Percentiles rank a stretch among this genome's conserved stretches.
Conservation (phyloP, 2,888 invertebrate genomes). For the Archips xylosteana region DNA sequence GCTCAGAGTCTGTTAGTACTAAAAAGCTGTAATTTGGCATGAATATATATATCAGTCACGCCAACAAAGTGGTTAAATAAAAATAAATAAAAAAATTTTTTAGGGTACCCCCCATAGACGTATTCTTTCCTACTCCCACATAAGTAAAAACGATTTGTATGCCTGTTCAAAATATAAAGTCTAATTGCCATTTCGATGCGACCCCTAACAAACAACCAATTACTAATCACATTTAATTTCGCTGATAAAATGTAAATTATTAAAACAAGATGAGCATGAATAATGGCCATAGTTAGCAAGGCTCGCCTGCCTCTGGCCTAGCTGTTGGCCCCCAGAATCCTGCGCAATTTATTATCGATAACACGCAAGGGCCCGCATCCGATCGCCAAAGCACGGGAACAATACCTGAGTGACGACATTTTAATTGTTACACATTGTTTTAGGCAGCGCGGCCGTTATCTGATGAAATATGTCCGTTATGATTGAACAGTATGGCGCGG, state of each 20-base stretch:
- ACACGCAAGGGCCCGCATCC: constrained; percentile 56
- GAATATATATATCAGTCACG: too few relatives aligned
- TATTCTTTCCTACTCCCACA: too few relatives aligned
- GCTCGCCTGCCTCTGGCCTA: constrained; percentile 10
- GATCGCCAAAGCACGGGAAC: constrained; percentile 52
- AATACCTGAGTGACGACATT: constrained; percentile 62
- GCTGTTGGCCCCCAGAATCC: constrained; percentile 3
- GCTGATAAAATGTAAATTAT: neutral
- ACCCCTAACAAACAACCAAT: neutral
- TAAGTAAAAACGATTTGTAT: too few relatives aligned
- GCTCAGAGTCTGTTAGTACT: too few relatives aligned
- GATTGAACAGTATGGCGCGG: constrained; percentile 85
- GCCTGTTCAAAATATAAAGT: too few relatives aligned
- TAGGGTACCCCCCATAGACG: too few relatives aligned
- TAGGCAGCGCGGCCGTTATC: constrained; percentile 83
- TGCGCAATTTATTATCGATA: constrained; percentile 43
- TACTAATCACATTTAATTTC: neutral
- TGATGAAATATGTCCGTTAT: constrained; percentile 86
- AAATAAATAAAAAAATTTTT: too few relatives aligned
- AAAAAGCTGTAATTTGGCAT: too few relatives aligned
- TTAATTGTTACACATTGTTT: constrained; percentile 81
- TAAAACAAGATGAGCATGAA: constrained; percentile 24
- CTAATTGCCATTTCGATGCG: neutral
- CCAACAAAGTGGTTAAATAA: too few relatives aligned
- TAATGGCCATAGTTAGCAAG: constrained; percentile 24